These are phyloP conservation scores for Eristalis tenax DNA, from an alignment of 2,888 invertebrate species.

Conservation along the genomic window DNA sequence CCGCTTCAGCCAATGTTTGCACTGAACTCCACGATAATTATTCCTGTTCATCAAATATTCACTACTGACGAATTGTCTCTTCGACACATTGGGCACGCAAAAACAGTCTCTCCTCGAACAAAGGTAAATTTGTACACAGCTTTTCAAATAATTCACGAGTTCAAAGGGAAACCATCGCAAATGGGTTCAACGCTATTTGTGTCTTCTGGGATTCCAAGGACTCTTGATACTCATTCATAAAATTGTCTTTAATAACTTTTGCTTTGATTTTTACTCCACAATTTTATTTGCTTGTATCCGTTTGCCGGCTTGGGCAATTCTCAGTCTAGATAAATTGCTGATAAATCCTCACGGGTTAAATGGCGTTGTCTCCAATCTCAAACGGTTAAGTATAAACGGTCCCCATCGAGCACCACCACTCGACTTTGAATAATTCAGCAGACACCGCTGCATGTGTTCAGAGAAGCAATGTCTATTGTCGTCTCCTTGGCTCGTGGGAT, in stretches of 20 bases:
- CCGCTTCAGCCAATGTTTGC: not conserved
- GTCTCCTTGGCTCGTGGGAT: not conserved
- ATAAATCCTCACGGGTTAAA: not conserved
- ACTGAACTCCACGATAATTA: not conserved
- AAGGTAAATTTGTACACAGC: not conserved
- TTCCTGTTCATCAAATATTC: not conserved
- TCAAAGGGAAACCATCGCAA: not conserved
- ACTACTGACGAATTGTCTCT: not conserved
- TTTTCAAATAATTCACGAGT: not conserved
- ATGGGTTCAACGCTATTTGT: not conserved
- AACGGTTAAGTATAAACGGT: not conserved
- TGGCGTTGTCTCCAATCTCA: not conserved
- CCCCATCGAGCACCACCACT: not conserved
- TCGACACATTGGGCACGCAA: not conserved
- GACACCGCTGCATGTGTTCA: not conserved
- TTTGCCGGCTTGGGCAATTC: not conserved
- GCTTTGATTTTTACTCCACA: not conserved
- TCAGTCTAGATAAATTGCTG: not conserved
- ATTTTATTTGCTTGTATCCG: not conserved
- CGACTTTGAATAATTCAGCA: not conserved
- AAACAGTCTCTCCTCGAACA: not conserved
- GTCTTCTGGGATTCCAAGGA: not conserved
- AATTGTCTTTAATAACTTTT: not conserved
- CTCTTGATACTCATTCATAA: not conserved
- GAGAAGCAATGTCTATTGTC: not conserved